These are phyloP conservation scores for Python bivittatus DNA, from an alignment of 2,113 vertebrate genomes.

Conservation along the genomic window DNA sequence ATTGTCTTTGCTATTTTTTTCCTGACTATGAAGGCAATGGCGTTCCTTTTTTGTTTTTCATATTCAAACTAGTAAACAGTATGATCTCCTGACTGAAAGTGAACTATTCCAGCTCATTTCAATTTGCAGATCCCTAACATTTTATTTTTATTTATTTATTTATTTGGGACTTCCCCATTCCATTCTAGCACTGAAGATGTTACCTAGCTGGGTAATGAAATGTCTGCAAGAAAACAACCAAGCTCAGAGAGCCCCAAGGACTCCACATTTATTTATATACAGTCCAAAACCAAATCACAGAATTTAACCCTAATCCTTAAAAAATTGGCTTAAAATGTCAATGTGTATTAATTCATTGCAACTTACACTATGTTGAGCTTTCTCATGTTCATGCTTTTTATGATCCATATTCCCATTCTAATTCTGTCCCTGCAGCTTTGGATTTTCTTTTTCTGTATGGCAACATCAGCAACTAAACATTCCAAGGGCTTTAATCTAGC, in stretches of 20 bases:
- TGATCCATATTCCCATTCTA: neutral
- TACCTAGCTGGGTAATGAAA: too few relatives aligned
- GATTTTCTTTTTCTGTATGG: neutral
- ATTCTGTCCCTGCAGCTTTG: neutral
- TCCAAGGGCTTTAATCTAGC: neutral
- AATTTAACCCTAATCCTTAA: neutral
- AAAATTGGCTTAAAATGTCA: neutral
- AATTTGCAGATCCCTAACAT: neutral
- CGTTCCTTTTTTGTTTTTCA: neutral
- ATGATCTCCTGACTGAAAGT: neutral
- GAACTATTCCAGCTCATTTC: neutral
- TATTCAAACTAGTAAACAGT: neutral
- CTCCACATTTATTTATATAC: neutral
- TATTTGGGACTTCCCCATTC: too few relatives aligned
- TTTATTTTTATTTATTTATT: neutral
- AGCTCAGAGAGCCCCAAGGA: too few relatives aligned
- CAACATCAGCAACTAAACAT: neutral
- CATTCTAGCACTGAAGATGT: too few relatives aligned
- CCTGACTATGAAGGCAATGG: neutral
- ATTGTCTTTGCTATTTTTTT: neutral
- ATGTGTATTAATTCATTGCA: neutral
- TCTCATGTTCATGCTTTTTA: neutral
- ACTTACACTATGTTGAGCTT: neutral
- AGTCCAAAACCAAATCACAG: neutral
- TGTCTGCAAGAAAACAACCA: too few relatives aligned